Conservation (phyloP, 2,113 vertebrate species). For the Boulengeromyrus knoepffleri region DNA sequence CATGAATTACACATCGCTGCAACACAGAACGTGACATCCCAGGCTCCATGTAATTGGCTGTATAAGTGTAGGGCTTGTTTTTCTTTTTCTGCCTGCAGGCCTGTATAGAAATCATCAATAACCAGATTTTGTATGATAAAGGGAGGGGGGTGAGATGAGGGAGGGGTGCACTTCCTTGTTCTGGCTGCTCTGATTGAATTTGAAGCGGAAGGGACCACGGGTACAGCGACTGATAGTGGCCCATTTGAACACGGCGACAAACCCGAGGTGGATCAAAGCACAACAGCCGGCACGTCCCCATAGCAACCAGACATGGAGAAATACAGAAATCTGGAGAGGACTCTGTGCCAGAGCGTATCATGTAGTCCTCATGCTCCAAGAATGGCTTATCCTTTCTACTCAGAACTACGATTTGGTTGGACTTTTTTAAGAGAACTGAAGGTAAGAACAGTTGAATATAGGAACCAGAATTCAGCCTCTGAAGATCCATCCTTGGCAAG, state of each 20-base stretch:
- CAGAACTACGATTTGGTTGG: not conserved
- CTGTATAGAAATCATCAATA: not conserved
- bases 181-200: not conserved
- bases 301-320: not conserved
- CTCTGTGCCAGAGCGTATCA: not conserved
- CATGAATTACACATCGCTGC: not conserved
- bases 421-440: not conserved
- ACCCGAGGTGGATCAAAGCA: constrained; percentile 4
- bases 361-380: not conserved
- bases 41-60: not conserved
- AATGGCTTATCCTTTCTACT: not conserved
- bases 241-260: not conserved
- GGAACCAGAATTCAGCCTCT: not conserved
- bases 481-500: not conserved
- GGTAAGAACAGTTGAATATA: not conserved
- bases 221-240: not conserved
- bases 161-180: not conserved
- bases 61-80: not conserved
- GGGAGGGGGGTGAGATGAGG: not conserved
- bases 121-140: not conserved
- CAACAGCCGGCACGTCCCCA: not conserved
- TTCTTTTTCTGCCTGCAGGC: not conserved
- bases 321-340: not conserved
- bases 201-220: not conserved
- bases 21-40: not conserved